Conservation (phyloP, 2,888 invertebrate genomes). For the Melangyna quadrimaculata region DNA sequence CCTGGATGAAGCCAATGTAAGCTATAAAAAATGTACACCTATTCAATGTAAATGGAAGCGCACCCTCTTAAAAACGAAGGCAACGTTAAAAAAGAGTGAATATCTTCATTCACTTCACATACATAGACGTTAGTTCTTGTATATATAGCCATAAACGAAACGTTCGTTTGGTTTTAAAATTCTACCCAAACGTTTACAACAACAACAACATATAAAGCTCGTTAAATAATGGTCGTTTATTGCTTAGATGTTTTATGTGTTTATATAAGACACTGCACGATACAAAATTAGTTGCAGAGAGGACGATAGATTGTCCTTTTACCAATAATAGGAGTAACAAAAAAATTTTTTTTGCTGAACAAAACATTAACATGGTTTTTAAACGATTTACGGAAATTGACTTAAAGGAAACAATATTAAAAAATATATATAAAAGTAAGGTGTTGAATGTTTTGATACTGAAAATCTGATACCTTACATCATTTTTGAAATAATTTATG, state of each 20-base stretch:
- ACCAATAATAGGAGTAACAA: constrained; percentile 25
- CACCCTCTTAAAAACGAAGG: constrained; percentile 17
- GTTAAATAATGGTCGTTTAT: constrained; percentile 44
- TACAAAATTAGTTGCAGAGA: constrained; percentile 21
- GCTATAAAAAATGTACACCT: constrained; percentile 65
- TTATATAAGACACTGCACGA: constrained; percentile 15
- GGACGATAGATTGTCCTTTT: not conserved
- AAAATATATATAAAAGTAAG: not conserved
- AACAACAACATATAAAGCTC: constrained; percentile 10
- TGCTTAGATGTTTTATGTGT: constrained; percentile 37
- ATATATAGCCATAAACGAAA: constrained; percentile 7
- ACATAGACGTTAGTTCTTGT: not conserved
- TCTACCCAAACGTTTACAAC: constrained; percentile 20
- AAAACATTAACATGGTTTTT: constrained; percentile 11
- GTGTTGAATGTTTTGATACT: not conserved
- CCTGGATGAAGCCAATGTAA: constrained; percentile 24
- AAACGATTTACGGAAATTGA: constrained; percentile 14
- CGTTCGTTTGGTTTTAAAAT: constrained; percentile 51
- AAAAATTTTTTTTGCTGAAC: not conserved
- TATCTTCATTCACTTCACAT: constrained; percentile 35
- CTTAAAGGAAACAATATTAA: not conserved
- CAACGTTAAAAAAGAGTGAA: constrained; percentile 46
- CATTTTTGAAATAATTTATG: not conserved
- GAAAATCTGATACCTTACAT: not conserved
- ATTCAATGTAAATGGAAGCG: constrained; percentile 31